These are phyloP conservation scores for Petrolisthes cinctipes DNA, from an alignment of 2,888 invertebrate genomes.

Conservation along the genomic window DNA sequence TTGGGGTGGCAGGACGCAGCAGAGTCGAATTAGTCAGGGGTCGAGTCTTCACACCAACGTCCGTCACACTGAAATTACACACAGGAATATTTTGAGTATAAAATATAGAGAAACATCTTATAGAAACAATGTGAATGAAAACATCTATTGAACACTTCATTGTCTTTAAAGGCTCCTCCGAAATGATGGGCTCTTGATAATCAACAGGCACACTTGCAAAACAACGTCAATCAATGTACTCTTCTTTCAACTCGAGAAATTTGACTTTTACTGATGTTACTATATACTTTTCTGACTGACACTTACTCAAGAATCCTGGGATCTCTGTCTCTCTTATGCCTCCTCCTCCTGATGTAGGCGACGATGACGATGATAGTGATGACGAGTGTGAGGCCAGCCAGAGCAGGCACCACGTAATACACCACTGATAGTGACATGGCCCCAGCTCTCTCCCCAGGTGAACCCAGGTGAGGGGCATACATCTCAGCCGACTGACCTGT, in stretches of 20 bases:
- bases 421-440: conserved; percentile 35
- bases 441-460: conserved; percentile 45
- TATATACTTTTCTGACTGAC: neutral
- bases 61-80: conserved; percentile 24
- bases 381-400: conserved; percentile 59
- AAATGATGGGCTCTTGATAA: neutral
- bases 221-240: neutral
- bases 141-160: too few relatives aligned
- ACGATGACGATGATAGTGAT: conserved; percentile 50
- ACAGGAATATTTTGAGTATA: neutral
- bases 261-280: neutral
- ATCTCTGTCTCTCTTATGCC: conserved; percentile 55
- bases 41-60: conserved; percentile 41
- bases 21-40: conserved; percentile 50
- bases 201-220: neutral
- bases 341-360: conserved; percentile 52
- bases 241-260: too few relatives aligned
- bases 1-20: conserved; percentile 54
- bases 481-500: conserved; percentile 60
- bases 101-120: too few relatives aligned
- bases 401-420: conserved; percentile 60
- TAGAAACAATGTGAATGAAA: too few relatives aligned
- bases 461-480: conserved; percentile 57
- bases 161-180: neutral
- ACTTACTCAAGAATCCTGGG: conserved; percentile 61